Conservation (phyloP, 92 coral and sea anemone species). For the Galaxea fascicularis region DNA sequence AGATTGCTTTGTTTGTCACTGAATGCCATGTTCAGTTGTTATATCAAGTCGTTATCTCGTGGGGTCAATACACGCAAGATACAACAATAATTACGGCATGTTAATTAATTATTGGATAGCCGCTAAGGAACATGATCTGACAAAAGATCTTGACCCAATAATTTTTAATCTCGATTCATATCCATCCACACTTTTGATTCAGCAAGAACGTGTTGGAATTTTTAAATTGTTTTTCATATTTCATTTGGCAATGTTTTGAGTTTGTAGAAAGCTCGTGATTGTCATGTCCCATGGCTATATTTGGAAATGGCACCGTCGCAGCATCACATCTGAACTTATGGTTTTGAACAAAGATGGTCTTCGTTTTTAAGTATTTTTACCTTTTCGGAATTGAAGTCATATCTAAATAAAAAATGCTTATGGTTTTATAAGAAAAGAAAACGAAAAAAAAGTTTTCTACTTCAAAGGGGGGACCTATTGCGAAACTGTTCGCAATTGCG, state of each 20-base stretch:
- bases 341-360: background rate
- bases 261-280: background rate
- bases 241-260: too few relatives aligned
- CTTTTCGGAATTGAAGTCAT: background rate
- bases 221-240: too few relatives aligned
- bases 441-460: too few relatives aligned
- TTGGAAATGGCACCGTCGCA: background rate
- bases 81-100: too few relatives aligned
- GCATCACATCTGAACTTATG: background rate
- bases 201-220: background rate
- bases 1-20: background rate
- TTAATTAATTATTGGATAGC: too few relatives aligned
- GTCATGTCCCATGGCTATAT: background rate
- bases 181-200: background rate
- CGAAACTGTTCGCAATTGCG: too few relatives aligned
- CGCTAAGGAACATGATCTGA: too few relatives aligned
- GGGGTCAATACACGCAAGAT: too few relatives aligned
- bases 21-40: background rate
- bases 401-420: background rate
- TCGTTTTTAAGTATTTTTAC: background rate
- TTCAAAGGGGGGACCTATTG: too few relatives aligned
- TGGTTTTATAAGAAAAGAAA: background rate
- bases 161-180: too few relatives aligned
- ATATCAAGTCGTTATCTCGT: background rate
- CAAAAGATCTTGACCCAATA: too few relatives aligned